These are phyloP conservation scores for Rotaria magnacalcarata DNA, from an alignment of 2,888 invertebrate genomes.

Conservation along the genomic window DNA sequence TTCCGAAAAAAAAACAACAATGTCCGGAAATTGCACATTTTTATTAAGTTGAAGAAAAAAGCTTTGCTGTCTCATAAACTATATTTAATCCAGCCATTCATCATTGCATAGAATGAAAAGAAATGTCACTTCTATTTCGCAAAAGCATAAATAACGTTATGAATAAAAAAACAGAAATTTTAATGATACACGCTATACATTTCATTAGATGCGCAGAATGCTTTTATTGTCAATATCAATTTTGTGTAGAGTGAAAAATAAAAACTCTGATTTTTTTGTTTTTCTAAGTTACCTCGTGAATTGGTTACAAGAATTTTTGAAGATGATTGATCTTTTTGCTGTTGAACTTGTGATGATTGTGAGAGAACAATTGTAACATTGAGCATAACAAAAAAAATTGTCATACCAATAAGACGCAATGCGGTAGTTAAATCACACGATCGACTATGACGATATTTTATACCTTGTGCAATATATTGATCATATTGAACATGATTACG, in stretches of 20 bases:
- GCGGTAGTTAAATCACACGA: background rate
- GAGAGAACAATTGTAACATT: constrained; percentile 4
- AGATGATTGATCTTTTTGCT: background rate
- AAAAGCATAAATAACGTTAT: too few species aligned
- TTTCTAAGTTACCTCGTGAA: background rate
- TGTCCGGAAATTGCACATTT: too few species aligned
- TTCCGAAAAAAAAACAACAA: too few species aligned
- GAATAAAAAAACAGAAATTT: background rate
- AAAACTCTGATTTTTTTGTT: too few species aligned
- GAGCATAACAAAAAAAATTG: constrained; percentile 21
- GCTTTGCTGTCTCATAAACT: too few species aligned
- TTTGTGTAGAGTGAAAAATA: background rate
- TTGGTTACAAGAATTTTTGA: background rate
- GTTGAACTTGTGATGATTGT: background rate
- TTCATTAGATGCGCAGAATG: background rate
- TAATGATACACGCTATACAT: background rate
- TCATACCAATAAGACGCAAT: background rate
- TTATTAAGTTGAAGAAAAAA: too few species aligned
- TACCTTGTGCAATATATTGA: background rate
- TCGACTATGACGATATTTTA: background rate
- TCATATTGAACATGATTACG: background rate
- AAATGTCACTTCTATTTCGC: too few species aligned
- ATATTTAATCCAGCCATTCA: too few species aligned
- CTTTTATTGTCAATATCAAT: background rate
- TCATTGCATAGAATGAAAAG: too few species aligned